A percentile compares a stretch with the other conserved stretches of the same genome.
phyloP scores from a whole-genome alignment of 2,888 invertebrate species.

The Cybosia mesomella region DNA sequence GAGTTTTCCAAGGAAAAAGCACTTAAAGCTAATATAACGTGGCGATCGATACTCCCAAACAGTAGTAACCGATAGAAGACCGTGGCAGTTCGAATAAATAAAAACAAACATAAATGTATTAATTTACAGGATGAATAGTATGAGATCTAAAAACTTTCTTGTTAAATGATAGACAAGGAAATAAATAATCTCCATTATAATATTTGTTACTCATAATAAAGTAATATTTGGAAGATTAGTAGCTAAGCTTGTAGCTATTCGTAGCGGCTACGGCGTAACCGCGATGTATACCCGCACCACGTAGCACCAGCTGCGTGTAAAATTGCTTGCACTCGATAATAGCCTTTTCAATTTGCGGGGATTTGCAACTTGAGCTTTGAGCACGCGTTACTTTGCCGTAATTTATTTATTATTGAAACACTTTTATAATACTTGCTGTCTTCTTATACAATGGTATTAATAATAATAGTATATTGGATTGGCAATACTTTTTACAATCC shows the following conservation, averaged over 20 bases:
- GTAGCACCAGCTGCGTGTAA: constrained; percentile 82
- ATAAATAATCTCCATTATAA: too few relatives aligned
- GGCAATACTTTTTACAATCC: background rate
- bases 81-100: too few relatives aligned
- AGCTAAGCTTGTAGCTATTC: constrained; percentile 24
- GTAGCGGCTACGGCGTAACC: constrained; percentile 51
- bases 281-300: constrained; percentile 53
- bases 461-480: background rate
- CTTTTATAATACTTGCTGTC: background rate
- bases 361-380: constrained; percentile 74
- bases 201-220: background rate
- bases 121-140: too few relatives aligned
- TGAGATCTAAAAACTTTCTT: too few relatives aligned
- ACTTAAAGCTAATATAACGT: too few relatives aligned
- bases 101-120: too few relatives aligned
- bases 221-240: constrained; percentile 3
- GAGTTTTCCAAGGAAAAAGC: too few relatives aligned
- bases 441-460: background rate
- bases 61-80: too few relatives aligned
- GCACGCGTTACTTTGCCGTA: constrained; percentile 57
- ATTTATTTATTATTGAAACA: constrained; percentile 47
- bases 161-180: too few relatives aligned
- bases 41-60: too few relatives aligned
- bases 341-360: constrained; percentile 84
- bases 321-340: constrained; percentile 85